Conservation (phyloP, 2,113 vertebrate species). For the Bubo blakistoni region DNA sequence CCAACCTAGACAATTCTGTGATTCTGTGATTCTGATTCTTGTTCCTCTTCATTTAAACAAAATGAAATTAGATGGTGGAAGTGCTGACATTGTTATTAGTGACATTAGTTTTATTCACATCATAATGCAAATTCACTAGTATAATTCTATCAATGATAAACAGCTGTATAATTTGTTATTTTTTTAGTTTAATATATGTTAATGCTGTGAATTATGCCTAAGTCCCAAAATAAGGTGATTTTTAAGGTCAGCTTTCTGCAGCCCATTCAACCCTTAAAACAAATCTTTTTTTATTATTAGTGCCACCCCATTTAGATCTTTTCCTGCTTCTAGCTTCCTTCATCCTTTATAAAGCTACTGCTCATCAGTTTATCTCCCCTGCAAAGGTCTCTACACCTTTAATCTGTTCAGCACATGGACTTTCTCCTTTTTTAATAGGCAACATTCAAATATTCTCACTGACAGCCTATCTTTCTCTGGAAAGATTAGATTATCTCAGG, state of each 20-base stretch:
- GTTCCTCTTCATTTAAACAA: not conserved
- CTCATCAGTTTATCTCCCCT: not conserved
- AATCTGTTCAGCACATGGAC: not conserved
- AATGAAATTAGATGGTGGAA: not conserved
- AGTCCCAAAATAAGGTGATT: not conserved
- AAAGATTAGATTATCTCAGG: not conserved
- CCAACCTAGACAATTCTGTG: too few species aligned
- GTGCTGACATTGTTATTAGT: not conserved
- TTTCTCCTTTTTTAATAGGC: not conserved
- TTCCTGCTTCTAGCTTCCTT: not conserved
- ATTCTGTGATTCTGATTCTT: too few species aligned
- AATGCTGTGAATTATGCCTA: not conserved
- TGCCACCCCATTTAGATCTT: not conserved
- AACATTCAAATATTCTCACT: not conserved
- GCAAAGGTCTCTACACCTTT: not conserved
- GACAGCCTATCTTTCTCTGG: not conserved
- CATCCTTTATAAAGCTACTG: not conserved
- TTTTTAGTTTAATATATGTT: not conserved
- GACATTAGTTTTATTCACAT: not conserved
- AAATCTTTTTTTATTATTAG: not conserved
- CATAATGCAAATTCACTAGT: not conserved
- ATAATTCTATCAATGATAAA: not conserved
- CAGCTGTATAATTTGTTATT: not conserved
- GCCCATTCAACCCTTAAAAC: not conserved
- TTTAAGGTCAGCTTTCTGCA: not conserved